Base-by-base conservation (phyloP, 2,797 vertebrate species). In the Squalus acanthias region DNA sequence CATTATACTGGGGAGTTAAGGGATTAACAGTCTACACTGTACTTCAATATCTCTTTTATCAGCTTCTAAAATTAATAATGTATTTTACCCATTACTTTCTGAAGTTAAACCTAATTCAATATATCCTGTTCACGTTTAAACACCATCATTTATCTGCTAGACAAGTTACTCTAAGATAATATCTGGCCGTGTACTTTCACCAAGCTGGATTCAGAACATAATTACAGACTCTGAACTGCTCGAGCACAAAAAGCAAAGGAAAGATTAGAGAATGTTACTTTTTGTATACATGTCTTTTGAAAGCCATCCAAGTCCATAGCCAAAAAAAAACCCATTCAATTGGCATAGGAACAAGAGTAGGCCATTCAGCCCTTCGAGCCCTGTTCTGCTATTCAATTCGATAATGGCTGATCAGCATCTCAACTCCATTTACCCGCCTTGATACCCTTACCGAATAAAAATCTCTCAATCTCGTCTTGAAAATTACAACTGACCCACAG, bases 71-170 rank as follows among this genome's bases (percentile, higher is more conserved):
- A 65, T 60, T 65, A 65, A 63, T 92, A 29, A 92, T 33, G 26
- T n/a, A 63, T 92, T 65, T 92, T 92, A n/a, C 89, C 89, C 26
- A 92, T 92, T 63, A 60, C 89, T 92, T 60, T 91, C 88, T 91
- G 57, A 92, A 92, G 60, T 63, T 92, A 92, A 92, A 92, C 89
- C 89, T 63, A 63, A 92, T 92, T 65, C 29, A 65, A 92, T 60
- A 92, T 29, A 92, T 92, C 57, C 89, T 65, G 10, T 63, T 92
- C 89, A 20, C 87, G 57, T 12, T 88, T 88, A 88, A 29, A 50
- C 87, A 53, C 39, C 85, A 88, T 29, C 26, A 88, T 65, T 63
- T 63, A 92, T 92, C 57, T 92, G 26, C 89, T n/a, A 65, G 89
- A 8, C 89, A 29, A 92, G 3, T 17, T 92, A 92, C 26, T 92